Percentiles rank a stretch among this genome's conserved stretches.
These are phyloP conservation scores for Psylliodes chrysocephalus DNA, from an alignment of 2,888 invertebrate species.

Conservation along the genomic window DNA sequence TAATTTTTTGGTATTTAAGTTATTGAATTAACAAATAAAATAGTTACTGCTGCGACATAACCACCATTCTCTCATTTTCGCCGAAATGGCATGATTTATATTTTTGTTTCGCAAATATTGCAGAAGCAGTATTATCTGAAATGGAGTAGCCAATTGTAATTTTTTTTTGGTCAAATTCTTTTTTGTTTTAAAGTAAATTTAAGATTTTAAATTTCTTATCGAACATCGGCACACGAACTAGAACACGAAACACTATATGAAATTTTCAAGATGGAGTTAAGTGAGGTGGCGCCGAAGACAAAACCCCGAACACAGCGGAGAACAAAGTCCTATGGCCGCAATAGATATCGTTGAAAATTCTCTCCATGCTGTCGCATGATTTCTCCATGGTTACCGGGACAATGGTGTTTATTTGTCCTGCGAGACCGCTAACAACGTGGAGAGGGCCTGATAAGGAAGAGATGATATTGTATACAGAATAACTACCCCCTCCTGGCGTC, in stretches of 20 bases:
- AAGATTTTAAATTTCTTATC: no score
- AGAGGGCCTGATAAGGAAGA: conserved; percentile 64
- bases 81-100: no score
- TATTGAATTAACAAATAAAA: no score
- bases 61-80: no score
- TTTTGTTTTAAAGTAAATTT: no score
- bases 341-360: conserved; percentile 48
- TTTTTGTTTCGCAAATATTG: no score
- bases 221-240: background rate
- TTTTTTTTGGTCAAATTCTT: no score
- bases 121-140: no score
- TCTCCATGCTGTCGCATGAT: conserved; percentile 63
- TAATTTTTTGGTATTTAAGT: no score
- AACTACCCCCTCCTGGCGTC: conserved; percentile 51
- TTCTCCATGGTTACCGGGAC: conserved; percentile 66
- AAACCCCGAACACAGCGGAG: conserved; percentile 29
- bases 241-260: conserved; percentile 13
- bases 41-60: no score
- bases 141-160: no score
- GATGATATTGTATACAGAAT: conserved; percentile 64
- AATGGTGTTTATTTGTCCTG: conserved; percentile 67
- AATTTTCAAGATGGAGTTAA: conserved; percentile 40
- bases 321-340: conserved; percentile 37
- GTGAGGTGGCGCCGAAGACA: conserved; percentile 27
- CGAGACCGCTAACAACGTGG: conserved; percentile 66